Base-by-base conservation (phyloP, 2,797 vertebrate genomes). In the Protonibea diacanthus region DNA sequence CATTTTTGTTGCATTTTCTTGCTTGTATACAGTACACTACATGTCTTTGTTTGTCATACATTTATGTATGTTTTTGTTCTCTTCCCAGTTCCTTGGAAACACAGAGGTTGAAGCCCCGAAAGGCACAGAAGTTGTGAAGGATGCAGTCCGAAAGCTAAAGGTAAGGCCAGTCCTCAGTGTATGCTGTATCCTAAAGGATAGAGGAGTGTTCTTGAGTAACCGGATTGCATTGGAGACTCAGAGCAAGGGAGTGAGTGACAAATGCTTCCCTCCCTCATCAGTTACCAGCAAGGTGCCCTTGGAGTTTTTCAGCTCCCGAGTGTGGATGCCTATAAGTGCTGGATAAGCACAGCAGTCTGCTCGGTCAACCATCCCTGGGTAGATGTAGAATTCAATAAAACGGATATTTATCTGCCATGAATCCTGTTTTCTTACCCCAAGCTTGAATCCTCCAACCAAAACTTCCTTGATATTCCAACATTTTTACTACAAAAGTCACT, bases 81-180 rank as follows among this genome's bases (percentile, higher is more conserved):
- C 65, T 33, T 56, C 82, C 12, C 81, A 96, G 98, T 99, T 99
- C 93, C 97, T 99, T 62, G 98, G 98, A 91, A 98, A 96, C 90
- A 97, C 97, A 0, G 98, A 99, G 91, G 98, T 99, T 79, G 98
- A 99, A 66, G 97, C 98, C 68, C 98, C 98, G 0, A 99, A 99
- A 95, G 98, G 98, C 90, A 98, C 98, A 1, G 98, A 99, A 86
- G 95, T 99, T 69, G 98, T 99, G 40, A 97, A 95, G 94, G 98
- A 99, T 88, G 98, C 98, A 23, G 98, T 99, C 49, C 95, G 98
- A 79, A 99, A 99, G 88, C 94, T 99, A 13, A 99, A 99, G 97
- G 98, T 99, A 96, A 90, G 89, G 82, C 21, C 66, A 14, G 38
- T 60, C 56, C 27, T 62, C 48, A 3, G 25, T 38, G 33, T n/a